Evolutionary conservation across 2,113 vertebrate species (phyloP), one percentile per base, ranked within the genome.

Genomic region (Sialia sialis): DNA sequence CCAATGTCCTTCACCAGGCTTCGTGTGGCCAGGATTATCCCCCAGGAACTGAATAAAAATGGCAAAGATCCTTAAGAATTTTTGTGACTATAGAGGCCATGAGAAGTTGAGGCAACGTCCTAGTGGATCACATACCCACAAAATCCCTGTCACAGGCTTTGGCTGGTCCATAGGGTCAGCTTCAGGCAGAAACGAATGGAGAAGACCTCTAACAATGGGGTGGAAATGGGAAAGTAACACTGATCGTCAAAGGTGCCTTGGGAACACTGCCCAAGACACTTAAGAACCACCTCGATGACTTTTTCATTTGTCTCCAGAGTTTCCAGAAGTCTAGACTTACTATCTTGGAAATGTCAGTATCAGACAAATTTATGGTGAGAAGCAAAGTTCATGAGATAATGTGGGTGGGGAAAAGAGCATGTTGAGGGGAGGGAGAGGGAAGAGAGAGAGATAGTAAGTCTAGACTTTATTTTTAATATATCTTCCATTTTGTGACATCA

Each of bases 331-430:
- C 96, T 96, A 96, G 96, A 96, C 96, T 94, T 81, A 77, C 68
- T 96, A 96, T 96, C 95, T 96, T 88, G 86, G 81, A 96, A 96
- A 94, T 56, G 94, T 96, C 95, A 95, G 82, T 66, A 96, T 96
- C 95, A 95, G 96, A 96, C 96, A 96, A 96, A 96, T 96, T 96
- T 96, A 96, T 93, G 72, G 46, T 90, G 85, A 96, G 96, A 96
- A 94, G 85, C 82, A 96, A 95, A 96, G 90, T 96, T 95, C 90
- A 90, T 83, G 78, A 94, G 95, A 96, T 96, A 96, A 88, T 69
- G 51, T 41, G 75, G 63, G 54, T 2, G 43, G 63, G 82, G 75
- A 93, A 82, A 90, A 73, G 23, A 87, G 92, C 85, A 93, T 73
- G 46, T 12, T 94, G 67, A 44, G 51, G 56, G 68, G 21, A 23